Conservation (phyloP, 2,888 invertebrate genomes). For the Drosophila multiciliata region DNA sequence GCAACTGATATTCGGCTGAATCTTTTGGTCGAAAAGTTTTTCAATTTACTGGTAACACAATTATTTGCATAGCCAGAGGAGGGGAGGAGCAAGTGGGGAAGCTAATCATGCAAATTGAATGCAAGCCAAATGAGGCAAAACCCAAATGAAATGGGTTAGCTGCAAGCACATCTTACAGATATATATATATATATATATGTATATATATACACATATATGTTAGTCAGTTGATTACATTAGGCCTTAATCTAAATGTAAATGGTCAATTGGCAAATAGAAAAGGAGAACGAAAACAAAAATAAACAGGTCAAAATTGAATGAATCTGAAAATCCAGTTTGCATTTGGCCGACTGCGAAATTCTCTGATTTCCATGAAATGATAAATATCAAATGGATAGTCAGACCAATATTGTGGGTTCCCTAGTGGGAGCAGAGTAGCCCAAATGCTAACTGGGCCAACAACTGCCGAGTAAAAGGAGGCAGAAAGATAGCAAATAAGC, state of each 20-base stretch:
- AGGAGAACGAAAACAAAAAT: conserved; percentile 16
- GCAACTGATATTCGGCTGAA: conserved; percentile 50
- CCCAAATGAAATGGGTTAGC: conserved; percentile 6
- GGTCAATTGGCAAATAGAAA: conserved; percentile 46
- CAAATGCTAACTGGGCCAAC: conserved; percentile 52
- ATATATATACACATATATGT: not conserved
- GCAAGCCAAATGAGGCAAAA: conserved; percentile 39
- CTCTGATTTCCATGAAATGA: not conserved
- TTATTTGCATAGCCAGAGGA: conserved; percentile 51
- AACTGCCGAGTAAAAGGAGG: conserved; percentile 1
- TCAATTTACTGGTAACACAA: conserved; percentile 68
- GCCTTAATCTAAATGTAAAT: conserved; percentile 75
- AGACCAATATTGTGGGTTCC: not conserved
- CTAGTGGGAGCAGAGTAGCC: not conserved
- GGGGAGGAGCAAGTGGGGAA: not conserved
- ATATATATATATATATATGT: conserved; percentile 1
- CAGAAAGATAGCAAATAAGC: conserved; percentile 61
- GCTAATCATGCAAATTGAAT: conserved; percentile 48
- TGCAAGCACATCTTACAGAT: not conserved
- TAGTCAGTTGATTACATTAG: conserved; percentile 61
- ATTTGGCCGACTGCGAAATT: not conserved
- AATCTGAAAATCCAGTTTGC: not conserved
- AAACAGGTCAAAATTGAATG: conserved; percentile 1
- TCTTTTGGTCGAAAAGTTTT: conserved; percentile 60
- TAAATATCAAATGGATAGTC: not conserved